Conservation (phyloP, 2,888 invertebrate species). For the Arenicola marina region DNA sequence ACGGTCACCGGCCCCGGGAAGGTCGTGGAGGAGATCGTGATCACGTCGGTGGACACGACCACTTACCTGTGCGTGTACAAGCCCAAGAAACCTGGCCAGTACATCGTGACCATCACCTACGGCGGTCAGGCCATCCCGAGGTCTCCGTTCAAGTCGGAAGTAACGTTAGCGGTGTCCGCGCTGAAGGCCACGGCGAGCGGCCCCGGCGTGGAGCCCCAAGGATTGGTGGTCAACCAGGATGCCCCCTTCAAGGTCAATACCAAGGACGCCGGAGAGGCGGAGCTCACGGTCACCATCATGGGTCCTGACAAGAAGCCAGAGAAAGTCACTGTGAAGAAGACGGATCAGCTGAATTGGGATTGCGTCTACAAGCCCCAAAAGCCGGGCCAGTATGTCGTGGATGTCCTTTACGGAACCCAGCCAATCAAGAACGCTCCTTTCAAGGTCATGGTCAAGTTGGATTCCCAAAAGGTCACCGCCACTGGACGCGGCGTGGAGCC, state of each 20-base stretch:
- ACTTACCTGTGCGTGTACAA: conserved; percentile 75
- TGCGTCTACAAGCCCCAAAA: conserved; percentile 76
- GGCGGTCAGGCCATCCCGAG: conserved; percentile 79
- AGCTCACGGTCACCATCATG: conserved; percentile 75
- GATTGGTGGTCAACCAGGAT: conserved; percentile 79
- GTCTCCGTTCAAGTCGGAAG: conserved; percentile 76
- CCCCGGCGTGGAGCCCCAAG: conserved; percentile 77
- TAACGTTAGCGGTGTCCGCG: conserved; percentile 79
- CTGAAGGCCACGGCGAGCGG: conserved; percentile 82
- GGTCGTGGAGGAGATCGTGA: too few relatives aligned
- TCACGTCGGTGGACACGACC: conserved; percentile 68
- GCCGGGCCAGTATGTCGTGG: conserved; percentile 78
- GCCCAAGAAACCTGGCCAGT: conserved; percentile 77
- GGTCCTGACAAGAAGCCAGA: conserved; percentile 76
- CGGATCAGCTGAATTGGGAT: conserved; percentile 71
- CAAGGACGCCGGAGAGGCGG: conserved; percentile 77
- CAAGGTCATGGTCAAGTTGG: conserved; percentile 66
- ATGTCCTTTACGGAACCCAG: conserved; percentile 78
- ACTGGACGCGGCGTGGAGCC: conserved; percentile 80
- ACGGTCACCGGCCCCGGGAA: too few relatives aligned
- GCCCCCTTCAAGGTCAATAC: conserved; percentile 82
- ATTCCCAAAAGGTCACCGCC: too few relatives aligned
- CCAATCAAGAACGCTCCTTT: conserved; percentile 79
- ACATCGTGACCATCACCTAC: conserved; percentile 79
- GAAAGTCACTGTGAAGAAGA: conserved; percentile 68